phyloP scores from a whole-genome alignment of 2,888 invertebrate species.

The Dicroscelio sp. region DNA sequence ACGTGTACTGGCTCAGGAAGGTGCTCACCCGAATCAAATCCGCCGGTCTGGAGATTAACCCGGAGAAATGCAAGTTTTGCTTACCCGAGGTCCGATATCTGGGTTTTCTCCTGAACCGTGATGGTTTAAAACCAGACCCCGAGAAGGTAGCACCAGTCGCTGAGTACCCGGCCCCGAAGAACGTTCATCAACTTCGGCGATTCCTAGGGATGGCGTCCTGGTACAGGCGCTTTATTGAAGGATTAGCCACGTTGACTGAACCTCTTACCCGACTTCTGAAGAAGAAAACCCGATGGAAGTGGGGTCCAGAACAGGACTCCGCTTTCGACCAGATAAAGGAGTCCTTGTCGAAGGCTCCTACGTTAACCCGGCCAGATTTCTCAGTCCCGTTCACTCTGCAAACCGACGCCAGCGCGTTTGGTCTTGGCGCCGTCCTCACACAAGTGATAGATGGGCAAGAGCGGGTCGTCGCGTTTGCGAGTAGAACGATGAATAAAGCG shows the following conservation, averaged over 20 bases:
- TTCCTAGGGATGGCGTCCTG: conserved; percentile 83
- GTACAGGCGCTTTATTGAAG: conserved; percentile 18
- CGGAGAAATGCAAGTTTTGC: conserved; percentile 72
- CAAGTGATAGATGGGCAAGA: conserved; percentile 74
- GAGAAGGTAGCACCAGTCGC: conserved; percentile 43
- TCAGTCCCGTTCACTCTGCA: background rate
- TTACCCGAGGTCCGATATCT: conserved; percentile 56
- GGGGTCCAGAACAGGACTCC: too few relatives aligned
- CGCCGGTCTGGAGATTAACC: conserved; percentile 49
- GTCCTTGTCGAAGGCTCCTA: background rate
- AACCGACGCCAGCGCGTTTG: conserved; percentile 29
- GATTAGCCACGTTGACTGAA: too few relatives aligned
- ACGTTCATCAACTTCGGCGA: conserved; percentile 70
- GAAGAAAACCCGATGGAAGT: too few relatives aligned
- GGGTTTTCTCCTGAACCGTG: conserved; percentile 59
- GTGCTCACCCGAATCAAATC: background rate
- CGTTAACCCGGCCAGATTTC: background rate
- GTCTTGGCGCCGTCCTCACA: conserved; percentile 79
- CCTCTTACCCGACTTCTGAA: too few relatives aligned
- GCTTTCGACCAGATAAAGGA: background rate
- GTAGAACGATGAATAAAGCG: conserved; percentile 65
- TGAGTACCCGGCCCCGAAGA: conserved; percentile 52
- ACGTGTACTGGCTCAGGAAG: too few relatives aligned
- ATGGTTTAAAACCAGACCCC: conserved; percentile 55
- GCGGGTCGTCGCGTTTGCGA: conserved; percentile 83